Evolutionary conservation across 2,888 invertebrate species (phyloP).

Genomic region (Eupithecia insigniata): DNA sequence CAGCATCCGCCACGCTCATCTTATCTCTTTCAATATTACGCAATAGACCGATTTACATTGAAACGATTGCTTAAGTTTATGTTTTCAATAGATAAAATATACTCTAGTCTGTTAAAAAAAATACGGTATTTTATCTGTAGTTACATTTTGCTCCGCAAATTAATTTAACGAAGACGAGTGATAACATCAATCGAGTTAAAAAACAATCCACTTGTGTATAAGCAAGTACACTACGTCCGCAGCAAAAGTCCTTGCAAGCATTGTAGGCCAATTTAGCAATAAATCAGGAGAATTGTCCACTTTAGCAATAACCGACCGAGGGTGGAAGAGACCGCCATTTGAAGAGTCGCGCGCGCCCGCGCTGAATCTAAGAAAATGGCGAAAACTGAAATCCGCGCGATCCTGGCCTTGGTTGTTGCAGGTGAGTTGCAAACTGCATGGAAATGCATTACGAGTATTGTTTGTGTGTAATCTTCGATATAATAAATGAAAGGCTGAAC

Average conservation of each 20-base stretch:
- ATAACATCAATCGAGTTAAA: not conserved
- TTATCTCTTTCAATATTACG: not conserved
- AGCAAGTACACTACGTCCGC: conserved; percentile 42
- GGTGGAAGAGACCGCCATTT: conserved; percentile 39
- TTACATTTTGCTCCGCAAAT: not conserved
- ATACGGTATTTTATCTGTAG: not conserved
- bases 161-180: not conserved
- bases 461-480: too few relatives aligned
- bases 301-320: conserved; percentile 69
- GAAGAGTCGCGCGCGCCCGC: conserved; percentile 18
- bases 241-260: conserved; percentile 69
- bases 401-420: conserved; percentile 45
- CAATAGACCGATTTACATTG: not conserved
- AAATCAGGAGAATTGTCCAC: conserved; percentile 71
- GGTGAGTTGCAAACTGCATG: conserved; percentile 42
- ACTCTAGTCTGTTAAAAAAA: not conserved
- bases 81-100: not conserved
- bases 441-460: too few relatives aligned
- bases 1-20: not conserved
- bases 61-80: not conserved
- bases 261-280: conserved; percentile 63
- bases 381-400: conserved; percentile 35
- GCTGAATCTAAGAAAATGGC: conserved; percentile 45
- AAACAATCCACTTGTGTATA: conserved; percentile 4
- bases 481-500: too few relatives aligned